These are phyloP conservation scores for Hyalella azteca DNA, from an alignment of 2,888 invertebrate genomes.

Conservation along the genomic window DNA sequence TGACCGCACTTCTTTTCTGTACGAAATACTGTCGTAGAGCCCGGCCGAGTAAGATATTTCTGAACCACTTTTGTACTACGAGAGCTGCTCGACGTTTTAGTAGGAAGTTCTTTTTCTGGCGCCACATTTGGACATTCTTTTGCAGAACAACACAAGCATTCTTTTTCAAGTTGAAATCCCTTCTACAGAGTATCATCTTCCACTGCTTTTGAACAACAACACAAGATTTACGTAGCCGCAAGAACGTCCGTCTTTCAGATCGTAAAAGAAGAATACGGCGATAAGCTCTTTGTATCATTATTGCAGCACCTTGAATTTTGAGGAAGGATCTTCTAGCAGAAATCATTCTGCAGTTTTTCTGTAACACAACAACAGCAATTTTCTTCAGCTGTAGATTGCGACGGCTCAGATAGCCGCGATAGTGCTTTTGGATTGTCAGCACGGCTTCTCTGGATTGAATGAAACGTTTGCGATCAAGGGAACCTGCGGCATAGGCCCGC, in stretches of 20 bases:
- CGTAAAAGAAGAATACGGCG: neutral
- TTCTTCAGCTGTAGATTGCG: neutral
- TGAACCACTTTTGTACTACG: slow-evolving; percentile 38
- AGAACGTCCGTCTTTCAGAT: neutral
- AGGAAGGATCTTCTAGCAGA: neutral
- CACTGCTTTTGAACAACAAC: neutral
- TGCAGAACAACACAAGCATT: slow-evolving; percentile 30
- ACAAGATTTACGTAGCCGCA: neutral
- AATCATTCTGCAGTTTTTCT: slow-evolving; percentile 21
- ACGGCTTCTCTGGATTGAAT: neutral
- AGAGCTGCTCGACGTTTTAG: slow-evolving; percentile 8
- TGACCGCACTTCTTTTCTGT: neutral
- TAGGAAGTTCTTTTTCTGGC: neutral
- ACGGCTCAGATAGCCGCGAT: neutral
- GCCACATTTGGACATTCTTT: slow-evolving; percentile 9
- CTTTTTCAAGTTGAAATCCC: slow-evolving; percentile 11
- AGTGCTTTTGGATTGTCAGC: slow-evolving; percentile 24
- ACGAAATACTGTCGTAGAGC: neutral
- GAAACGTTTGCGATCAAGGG: neutral
- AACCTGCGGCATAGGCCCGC: neutral
- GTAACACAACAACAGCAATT: neutral
- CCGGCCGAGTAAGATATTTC: neutral
- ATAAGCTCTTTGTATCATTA: slow-evolving; percentile 17
- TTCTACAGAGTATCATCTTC: neutral
- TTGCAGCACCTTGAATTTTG: neutral